Evolutionary conservation across 30 jellyfish, hydroid and myxozoan genomes (phyloP).

Genomic region (Haliclystus octoradiatus): DNA sequence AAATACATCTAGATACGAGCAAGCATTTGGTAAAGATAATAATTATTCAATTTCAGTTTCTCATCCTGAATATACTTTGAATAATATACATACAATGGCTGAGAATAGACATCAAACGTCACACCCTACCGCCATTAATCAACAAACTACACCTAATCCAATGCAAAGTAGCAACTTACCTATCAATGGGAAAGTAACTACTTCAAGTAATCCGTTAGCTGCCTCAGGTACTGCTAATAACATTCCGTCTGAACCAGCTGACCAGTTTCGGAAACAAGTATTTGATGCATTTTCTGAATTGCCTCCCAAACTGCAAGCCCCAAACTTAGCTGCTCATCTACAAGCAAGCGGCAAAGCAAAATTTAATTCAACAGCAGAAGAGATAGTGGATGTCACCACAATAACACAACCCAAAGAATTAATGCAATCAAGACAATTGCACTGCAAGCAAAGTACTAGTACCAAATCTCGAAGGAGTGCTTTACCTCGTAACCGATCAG

Average conservation of each 20-base stretch:
- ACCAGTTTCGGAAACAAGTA: constrained; percentile 23
- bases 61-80: neutral
- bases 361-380: neutral
- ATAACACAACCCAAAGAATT: neutral
- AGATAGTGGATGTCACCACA: neutral
- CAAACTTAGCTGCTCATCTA: constrained; percentile 86
- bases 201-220: neutral
- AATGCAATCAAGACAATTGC: constrained; percentile 30
- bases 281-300: constrained; percentile 42
- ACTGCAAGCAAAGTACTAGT: neutral
- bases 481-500: constrained; percentile 55
- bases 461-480: constrained; percentile 3
- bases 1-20: neutral
- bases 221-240: constrained; percentile 10
- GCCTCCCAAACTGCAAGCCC: constrained; percentile 99
- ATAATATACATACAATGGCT: no score
- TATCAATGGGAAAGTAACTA: neutral
- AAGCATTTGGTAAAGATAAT: neutral
- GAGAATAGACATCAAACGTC: neutral
- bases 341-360: constrained; percentile 78
- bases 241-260: constrained; percentile 10
- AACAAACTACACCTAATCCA: neutral
- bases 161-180: neutral
- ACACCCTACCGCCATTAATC: neutral
- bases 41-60: neutral